Evolutionary conservation across 2,888 invertebrate genomes (phyloP).

Genomic region (Scelioninae gen. 1): DNA sequence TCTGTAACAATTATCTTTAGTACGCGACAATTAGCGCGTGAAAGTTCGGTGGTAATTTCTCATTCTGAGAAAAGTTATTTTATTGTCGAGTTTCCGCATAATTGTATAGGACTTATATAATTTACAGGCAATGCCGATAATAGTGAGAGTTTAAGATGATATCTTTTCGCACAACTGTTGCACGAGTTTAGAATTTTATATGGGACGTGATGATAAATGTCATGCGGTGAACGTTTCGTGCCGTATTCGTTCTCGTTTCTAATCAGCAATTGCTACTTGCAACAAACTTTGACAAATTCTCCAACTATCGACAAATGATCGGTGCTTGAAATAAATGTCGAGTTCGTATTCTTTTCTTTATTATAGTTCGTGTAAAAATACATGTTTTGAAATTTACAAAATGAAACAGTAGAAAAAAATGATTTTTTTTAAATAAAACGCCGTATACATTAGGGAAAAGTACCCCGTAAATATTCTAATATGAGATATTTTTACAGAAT

Average conservation of each 20-base stretch:
- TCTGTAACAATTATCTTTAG: slow-evolving; percentile 3
- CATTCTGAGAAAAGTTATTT: slow-evolving; percentile 48
- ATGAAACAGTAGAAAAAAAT: too few relatives aligned
- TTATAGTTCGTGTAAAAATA: background rate
- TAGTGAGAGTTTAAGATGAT: slow-evolving; percentile 37
- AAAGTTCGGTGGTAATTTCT: slow-evolving; percentile 39
- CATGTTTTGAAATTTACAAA: too few relatives aligned
- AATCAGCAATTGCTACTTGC: background rate
- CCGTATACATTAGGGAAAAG: too few relatives aligned
- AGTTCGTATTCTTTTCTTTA: too few relatives aligned
- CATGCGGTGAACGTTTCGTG: slow-evolving; percentile 20
- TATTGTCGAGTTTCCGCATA: slow-evolving; percentile 58
- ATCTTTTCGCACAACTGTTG: slow-evolving; percentile 53
- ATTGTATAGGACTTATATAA: slow-evolving; percentile 54
- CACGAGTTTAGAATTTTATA: slow-evolving; percentile 49
- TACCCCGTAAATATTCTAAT: too few relatives aligned
- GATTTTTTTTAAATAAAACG: too few relatives aligned
- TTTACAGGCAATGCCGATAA: slow-evolving; percentile 34
- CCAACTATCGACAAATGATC: background rate
- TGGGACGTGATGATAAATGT: slow-evolving; percentile 50
- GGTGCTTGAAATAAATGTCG: too few relatives aligned
- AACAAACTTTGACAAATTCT: slow-evolving; percentile 5
- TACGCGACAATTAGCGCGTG: slow-evolving; percentile 46
- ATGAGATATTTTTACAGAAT: too few relatives aligned
- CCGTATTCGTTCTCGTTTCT: slow-evolving; percentile 17